A percentile compares a stretch with the other conserved stretches of the same genome.
phyloP scores from a whole-genome alignment of 37 sponge, comb jelly and placozoan species.

The Agelas oroides region DNA sequence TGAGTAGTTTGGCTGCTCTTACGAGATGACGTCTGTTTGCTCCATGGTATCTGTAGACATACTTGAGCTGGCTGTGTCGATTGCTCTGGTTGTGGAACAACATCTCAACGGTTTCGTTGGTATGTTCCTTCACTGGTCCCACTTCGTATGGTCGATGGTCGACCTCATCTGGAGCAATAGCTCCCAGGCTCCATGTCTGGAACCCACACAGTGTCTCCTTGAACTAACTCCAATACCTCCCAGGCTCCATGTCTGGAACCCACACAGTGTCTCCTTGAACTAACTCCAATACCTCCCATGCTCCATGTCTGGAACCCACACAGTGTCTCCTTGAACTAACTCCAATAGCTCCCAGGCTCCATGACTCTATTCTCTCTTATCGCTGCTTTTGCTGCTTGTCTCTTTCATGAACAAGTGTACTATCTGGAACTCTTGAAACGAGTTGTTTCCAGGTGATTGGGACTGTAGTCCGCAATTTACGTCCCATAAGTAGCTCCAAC shows the following conservation, averaged over 20 bases:
- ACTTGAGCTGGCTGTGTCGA: too few relatives aligned
- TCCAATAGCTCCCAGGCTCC: conserved; percentile 12
- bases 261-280: too few relatives aligned
- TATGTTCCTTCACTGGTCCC: neutral
- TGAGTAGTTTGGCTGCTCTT: neutral
- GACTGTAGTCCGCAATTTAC: conserved; percentile 51
- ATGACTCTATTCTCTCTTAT: conserved; percentile 20
- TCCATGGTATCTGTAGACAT: neutral
- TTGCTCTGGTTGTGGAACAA: neutral
- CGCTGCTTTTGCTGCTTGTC: conserved; percentile 15
- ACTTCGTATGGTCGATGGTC: conserved; percentile 32
- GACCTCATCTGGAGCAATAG: conserved; percentile 6
- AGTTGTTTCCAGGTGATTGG: conserved; percentile 24
- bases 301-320: conserved; percentile 42
- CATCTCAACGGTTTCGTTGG: conserved; percentile 33
- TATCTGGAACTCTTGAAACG: conserved; percentile 23
- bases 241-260: conserved; percentile 12
- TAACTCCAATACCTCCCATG: too few relatives aligned
- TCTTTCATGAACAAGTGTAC: neutral
- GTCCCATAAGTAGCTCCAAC: conserved; percentile 37
- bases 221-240: neutral
- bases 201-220: conserved; percentile 42
- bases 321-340: conserved; percentile 11
- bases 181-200: conserved; percentile 22
- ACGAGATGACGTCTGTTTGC: neutral